phyloP scores from a whole-genome alignment of 2,113 vertebrate genomes.

The Thamnophis sirtalis region DNA sequence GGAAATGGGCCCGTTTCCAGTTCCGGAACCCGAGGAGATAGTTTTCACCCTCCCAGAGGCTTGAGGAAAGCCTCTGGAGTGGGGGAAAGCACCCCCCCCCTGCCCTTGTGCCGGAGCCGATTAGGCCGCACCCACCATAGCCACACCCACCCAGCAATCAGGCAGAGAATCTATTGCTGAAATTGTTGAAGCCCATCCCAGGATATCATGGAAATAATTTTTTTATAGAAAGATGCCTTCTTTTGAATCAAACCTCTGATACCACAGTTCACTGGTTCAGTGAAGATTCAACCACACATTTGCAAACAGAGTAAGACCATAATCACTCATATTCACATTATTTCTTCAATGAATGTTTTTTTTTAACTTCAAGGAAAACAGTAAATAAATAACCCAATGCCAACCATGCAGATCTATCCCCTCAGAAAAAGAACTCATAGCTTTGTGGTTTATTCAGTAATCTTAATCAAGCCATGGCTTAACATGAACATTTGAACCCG shows the following conservation, averaged over 20 bases:
- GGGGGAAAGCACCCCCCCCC: too few species aligned
- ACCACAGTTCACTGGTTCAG: not conserved
- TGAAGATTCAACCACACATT: not conserved
- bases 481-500: not conserved
- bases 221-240: not conserved
- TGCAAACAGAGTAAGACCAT: not conserved
- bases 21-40: too few species aligned
- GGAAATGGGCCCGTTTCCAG: too few species aligned
- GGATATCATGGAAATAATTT: not conserved
- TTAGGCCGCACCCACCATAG: too few species aligned
- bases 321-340: not conserved
- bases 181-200: too few species aligned
- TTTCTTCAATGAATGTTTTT: not conserved
- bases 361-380: not conserved
- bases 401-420: not conserved
- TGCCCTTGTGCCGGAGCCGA: too few species aligned
- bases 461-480: not conserved
- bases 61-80: too few species aligned
- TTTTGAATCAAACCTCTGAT: not conserved
- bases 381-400: not conserved
- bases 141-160: too few species aligned
- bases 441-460: not conserved
- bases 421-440: not conserved
- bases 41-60: too few species aligned
- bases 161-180: too few species aligned